Evolutionary conservation across 30 jellyfish, hydroid and myxozoan species (phyloP), one percentile per base, ranked within the genome.

Genomic region (Clytia hemisphaerica): DNA sequence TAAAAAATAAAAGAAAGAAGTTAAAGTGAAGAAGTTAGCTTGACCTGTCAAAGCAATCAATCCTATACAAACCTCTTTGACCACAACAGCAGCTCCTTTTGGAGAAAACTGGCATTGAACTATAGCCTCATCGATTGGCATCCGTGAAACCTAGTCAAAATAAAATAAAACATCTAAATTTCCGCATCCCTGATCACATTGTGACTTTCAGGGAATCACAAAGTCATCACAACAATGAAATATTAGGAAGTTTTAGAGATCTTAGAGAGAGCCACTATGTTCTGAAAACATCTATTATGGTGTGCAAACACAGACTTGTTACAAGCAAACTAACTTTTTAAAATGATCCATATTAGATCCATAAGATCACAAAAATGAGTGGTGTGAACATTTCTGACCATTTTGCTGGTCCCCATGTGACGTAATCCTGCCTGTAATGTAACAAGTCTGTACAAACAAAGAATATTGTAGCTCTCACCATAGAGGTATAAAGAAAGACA

Each of bases 41-140:
- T 10, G 16, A 40, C 10, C 10, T 40, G 10, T 40, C 53, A 40
- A 40, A 40, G 15, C 16, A 7, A 10, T n/a, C n/a, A n/a, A n/a
- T n/a, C n/a, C n/a, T n/a, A n/a, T n/a, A n/a, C n/a, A 54, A 12
- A 78, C 96, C 94, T 78, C 91, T 45, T 64, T 66, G 7, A 86
- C 68, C n/a, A 88, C 79, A 33, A 42, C 85, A 15, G 96, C 92
- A 45, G 96, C 94, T 30, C 88, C 75, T 71, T 86, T 86, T 15
- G 71, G 46, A 44, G 96, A 86, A 60, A 86, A 86, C 60, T 79
- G 61, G 77, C 77, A 62, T 48, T 86, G 96, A 15, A 72, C 63
- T 29, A 86, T 78, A 37, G 96, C 96, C 45, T 86, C 96, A 42
- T 78, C 78, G 0, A 86, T 77, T 38, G 96, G 96, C 73, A 86